These are phyloP conservation scores for Synanthedon andrenaeformis DNA, from an alignment of 2,888 invertebrate species.

Conservation along the genomic window DNA sequence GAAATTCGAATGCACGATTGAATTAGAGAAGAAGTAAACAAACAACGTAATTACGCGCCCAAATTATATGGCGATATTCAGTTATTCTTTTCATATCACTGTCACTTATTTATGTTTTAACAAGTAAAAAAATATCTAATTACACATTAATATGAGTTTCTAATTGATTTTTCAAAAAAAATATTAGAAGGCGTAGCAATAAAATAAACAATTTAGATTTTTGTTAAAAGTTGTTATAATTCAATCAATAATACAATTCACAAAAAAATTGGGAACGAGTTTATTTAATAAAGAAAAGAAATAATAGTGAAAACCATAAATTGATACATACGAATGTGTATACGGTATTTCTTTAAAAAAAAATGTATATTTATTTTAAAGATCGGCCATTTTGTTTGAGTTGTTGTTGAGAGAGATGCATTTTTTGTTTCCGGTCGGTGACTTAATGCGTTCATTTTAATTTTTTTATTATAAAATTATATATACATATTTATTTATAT, in stretches of 20 bases:
- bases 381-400: constrained; percentile 58
- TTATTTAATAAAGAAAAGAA: no score
- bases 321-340: constrained; percentile 26
- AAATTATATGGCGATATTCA: constrained; percentile 8
- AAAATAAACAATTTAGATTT: no score
- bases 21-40: constrained; percentile 34
- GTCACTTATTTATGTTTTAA: no score
- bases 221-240: no score
- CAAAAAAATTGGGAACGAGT: no score
- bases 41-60: constrained; percentile 60
- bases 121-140: no score
- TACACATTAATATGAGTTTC: no score
- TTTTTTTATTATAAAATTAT: neutral
- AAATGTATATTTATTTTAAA: constrained; percentile 23
- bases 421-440: neutral
- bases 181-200: no score
- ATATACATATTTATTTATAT: no score
- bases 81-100: neutral
- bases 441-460: neutral
- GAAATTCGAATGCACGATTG: neutral
- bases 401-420: constrained; percentile 8
- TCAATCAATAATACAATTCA: no score
- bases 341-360: constrained; percentile 23
- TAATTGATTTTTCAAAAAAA: no score
- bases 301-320: no score